Percentiles rank a stretch among this genome's conserved stretches.
phyloP scores from a whole-genome alignment of 2,888 invertebrate genomes.

The Cataglyphis cursor region DNA sequence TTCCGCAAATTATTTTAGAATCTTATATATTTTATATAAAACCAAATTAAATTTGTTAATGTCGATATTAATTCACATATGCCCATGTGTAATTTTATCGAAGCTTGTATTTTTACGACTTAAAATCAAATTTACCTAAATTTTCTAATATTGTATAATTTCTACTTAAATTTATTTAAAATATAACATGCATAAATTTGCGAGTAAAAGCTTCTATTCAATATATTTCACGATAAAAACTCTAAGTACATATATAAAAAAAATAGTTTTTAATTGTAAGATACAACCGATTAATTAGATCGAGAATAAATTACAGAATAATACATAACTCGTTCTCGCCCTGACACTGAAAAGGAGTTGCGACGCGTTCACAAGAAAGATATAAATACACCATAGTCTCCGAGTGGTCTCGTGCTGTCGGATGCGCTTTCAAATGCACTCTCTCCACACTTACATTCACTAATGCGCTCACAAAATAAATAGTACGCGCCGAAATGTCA shows the following conservation, averaged over 20 bases:
- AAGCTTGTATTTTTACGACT: neutral
- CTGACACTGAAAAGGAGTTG: conserved; percentile 36
- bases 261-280: neutral
- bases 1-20: neutral
- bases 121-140: neutral
- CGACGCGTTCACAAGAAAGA: conserved; percentile 7
- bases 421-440: conserved; percentile 44
- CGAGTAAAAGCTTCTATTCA: neutral
- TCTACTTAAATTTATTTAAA: neutral
- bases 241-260: neutral
- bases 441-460: conserved; percentile 79
- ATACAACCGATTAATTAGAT: neutral
- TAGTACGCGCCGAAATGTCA: conserved; percentile 84
- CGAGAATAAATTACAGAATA: conserved; percentile 6
- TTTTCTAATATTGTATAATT: conserved; percentile 9
- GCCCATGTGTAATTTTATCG: neutral
- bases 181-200: neutral
- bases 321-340: conserved; percentile 8
- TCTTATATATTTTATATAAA: conserved; percentile 3
- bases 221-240: neutral
- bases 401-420: conserved; percentile 13
- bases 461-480: conserved; percentile 84
- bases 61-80: neutral
- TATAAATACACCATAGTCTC: conserved; percentile 38
- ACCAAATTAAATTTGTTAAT: neutral